Base-by-base conservation (phyloP, 1,140 invertebrate species). In the Lordiphosa stackelbergi region DNA sequence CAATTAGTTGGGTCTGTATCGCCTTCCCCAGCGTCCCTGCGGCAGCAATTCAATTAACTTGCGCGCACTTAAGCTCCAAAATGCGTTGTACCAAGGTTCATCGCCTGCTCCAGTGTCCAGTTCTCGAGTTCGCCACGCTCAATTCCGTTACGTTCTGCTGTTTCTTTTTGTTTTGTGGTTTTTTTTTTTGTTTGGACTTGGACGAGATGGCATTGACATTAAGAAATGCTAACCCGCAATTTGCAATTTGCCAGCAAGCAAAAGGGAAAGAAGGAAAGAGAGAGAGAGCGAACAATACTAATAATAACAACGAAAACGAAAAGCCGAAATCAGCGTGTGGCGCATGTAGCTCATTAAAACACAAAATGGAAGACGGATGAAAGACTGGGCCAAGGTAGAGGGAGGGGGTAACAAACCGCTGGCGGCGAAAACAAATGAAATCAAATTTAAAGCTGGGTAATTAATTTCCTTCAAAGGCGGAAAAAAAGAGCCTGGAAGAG, bases 281-380 rank as follows among this genome's bases (percentile, higher is more conserved):
- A 36, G 53, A 11, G 22, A 19, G 34, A 51, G 48, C 9, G 16
- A 69, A 68, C 64, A 60, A 69, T 68, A 68, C 68, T 68, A 69
- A 69, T 68, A 69, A 69, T 60, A 69, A 69, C 56, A 61, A 56
- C 43, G 42, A 59, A 35, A 45, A 56, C 48, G 16, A 69, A 51
- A 69, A 69, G 69, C 56, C 66, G 55, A 69, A 69, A 69, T 69
- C 66, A 70, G 65, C 66, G 66, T 70, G 66, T 55, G 66, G 66
- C 66, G 66, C 66, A 69, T 69, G 66, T 63, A 69, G 66, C 66
- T 70, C 66, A 70, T 70, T 70, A 70, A 70, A 70, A 61, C 65
- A 61, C 56, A 45, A 54, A 69, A 69, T 69, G 55, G 64, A 68
- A 68, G 64, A 66, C 64, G 64, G 59, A 68, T 66, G 48, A 5